phyloP scores from a whole-genome alignment of 1,140 invertebrate species.

The Aphelenchoides besseyi region DNA sequence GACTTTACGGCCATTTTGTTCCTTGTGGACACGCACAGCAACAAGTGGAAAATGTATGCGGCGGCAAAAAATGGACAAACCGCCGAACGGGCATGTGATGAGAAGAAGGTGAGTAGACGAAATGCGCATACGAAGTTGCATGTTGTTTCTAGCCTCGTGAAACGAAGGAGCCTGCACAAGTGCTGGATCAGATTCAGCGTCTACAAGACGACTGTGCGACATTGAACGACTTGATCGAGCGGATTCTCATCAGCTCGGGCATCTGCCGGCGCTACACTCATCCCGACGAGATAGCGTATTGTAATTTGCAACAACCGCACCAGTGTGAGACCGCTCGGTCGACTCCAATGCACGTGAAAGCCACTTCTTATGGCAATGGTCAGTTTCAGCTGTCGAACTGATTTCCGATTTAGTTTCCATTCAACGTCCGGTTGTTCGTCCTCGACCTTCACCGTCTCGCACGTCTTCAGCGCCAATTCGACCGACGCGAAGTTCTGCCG shows the following conservation, averaged over 20 bases:
- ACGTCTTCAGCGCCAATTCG: background rate
- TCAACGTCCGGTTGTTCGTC: background rate
- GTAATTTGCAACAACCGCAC: constrained; percentile 6
- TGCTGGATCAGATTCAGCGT: background rate
- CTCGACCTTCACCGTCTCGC: background rate
- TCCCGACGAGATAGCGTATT: background rate
- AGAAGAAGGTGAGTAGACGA: no score
- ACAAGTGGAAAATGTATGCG: no score
- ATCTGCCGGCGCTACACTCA: constrained; percentile 20
- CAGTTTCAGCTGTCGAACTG: no score
- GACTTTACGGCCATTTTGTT: no score
- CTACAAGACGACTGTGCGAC: constrained; percentile 9
- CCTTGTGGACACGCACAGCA: no score
- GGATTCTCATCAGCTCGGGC: background rate
- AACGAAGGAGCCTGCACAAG: background rate
- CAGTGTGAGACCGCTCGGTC: no score
- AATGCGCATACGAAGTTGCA: no score
- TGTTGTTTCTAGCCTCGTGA: no score
- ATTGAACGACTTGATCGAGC: constrained; percentile 19
- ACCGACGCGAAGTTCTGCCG: background rate
- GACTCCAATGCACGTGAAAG: no score
- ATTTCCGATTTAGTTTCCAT: background rate
- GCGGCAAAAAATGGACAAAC: no score
- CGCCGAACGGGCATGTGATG: no score
- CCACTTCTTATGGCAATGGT: no score